Evolutionary conservation across 2,113 vertebrate genomes (phyloP), one percentile per base, ranked within the genome.

Genomic region (Coracopsis vasa): DNA sequence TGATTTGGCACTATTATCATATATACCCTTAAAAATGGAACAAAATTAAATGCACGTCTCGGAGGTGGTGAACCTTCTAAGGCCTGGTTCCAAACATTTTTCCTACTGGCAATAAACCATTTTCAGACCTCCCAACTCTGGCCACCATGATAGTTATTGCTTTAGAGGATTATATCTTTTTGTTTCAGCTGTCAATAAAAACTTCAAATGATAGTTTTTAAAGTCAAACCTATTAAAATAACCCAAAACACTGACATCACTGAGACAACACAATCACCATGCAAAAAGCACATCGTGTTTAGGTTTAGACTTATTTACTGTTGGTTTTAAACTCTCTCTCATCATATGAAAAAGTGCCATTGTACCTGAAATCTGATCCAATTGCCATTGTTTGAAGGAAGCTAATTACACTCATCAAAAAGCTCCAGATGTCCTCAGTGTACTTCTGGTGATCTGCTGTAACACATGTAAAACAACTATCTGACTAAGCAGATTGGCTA

Each of bases 171-270:
- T 96, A 69, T 78, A 95, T 93, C 70, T 95, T 97, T 97, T 92
- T 96, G 80, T 96, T 97, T 86, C 81, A 91, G 64, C 84, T 94
- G 95, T 98, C 97, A 97, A 95, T 96, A 97, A 97, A 98, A 98
- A 60, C 85, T 86, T 97, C 85, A 94, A 92, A 87, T 73, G 54
- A 94, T 94, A 92, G 82, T 17, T 96, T 94, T 95, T 70, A 72
- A 80, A 66, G 41, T 92, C 83, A 95, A 92, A 75, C 23, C 45
- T 42, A 80, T 61, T 37, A 86, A 86, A 20, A 31, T 15, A 67
- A 39, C 67, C 18, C 16, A 78, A 89, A 80, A 74, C 58, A 88
- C 31, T 9, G 50, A 82, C 37, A 44, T 85, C 62, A 92, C 64
- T 78, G 60, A 88, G 61, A 81, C 35, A 86, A 88, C 11, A 95